These are phyloP conservation scores for Campylomormyrus tamandua DNA, from an alignment of 2,113 vertebrate genomes.

Conservation along the genomic window DNA sequence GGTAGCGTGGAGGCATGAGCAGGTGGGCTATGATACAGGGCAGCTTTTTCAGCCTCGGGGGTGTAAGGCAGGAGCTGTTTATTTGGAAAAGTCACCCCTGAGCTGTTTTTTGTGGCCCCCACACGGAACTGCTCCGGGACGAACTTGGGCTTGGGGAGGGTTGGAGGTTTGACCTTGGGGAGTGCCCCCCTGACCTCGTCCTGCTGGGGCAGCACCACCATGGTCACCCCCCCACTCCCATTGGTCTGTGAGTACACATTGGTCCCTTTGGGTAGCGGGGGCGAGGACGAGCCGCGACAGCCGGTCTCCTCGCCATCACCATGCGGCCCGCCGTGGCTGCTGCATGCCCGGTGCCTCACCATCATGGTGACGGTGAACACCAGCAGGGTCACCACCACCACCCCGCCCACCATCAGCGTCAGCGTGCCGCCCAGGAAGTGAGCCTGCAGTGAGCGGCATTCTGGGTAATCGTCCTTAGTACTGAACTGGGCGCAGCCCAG, in stretches of 20 bases:
- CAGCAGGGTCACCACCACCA: slow-evolving; percentile 79
- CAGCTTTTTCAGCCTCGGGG: slow-evolving; percentile 49
- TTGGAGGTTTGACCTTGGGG: slow-evolving; percentile 47
- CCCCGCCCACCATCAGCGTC: slow-evolving; percentile 78
- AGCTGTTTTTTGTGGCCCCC: slow-evolving; percentile 45
- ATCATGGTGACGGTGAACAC: slow-evolving; percentile 85
- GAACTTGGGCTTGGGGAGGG: slow-evolving; percentile 51
- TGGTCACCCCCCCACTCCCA: slow-evolving; percentile 67
- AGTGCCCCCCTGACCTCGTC: slow-evolving; percentile 31
- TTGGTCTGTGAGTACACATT: slow-evolving; percentile 78
- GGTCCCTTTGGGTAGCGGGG: slow-evolving; percentile 57
- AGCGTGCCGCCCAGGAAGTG: slow-evolving; percentile 84
- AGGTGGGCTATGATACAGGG: slow-evolving; percentile 54
- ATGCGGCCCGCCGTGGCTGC: slow-evolving; percentile 49
- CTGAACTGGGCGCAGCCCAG: slow-evolving; percentile 78
- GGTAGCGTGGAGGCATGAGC: slow-evolving; percentile 51
- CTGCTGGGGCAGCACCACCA: slow-evolving; percentile 60
- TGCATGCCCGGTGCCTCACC: slow-evolving; percentile 75
- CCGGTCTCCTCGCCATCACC: slow-evolving; percentile 39
- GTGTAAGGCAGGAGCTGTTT: slow-evolving; percentile 39
- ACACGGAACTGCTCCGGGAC: slow-evolving; percentile 51
- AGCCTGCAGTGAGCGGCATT: slow-evolving; percentile 78
- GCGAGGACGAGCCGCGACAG: slow-evolving; percentile 36
- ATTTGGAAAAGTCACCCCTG: slow-evolving; percentile 29
- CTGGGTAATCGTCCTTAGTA: slow-evolving; percentile 75